Evolutionary conservation across 2,113 vertebrate species (phyloP), one percentile per base, ranked within the genome.

Genomic region (Brevimyrus niger): DNA sequence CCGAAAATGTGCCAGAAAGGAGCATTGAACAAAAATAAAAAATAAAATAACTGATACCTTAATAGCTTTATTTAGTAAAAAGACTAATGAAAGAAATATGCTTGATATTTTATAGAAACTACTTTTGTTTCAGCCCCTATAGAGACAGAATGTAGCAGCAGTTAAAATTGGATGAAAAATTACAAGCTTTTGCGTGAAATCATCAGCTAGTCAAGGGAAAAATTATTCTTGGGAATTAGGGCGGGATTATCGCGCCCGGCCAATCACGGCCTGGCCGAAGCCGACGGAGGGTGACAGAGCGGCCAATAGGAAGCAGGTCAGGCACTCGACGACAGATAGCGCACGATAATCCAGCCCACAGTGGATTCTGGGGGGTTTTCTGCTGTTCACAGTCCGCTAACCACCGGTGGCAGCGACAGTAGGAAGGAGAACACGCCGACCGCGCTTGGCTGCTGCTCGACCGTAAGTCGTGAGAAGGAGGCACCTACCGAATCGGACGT

Each of bases 401-500:
- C 73, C 73, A 35, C 27, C 3, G 35, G 35, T 3, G 35, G 35
- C 73, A 19, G 6, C 73, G 6, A 42, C 35, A 19, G 35, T 19
- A 80, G 73, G n/a, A n/a, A n/a, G n/a, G n/a, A 17, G 8, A 80
- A 38, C 38, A 27, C 21, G 44, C 82, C 5, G 6, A 53, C 31
- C 2, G 10, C 6, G 6, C 27, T 51, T 51, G 46, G 19, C 35
- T 19, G 61, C 2, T 1, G 65, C n/a, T 8, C 7, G 3, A 11
- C 7, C 1, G 27, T 10, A 17, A 50, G 6, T 9, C 55, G n/a
- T 8, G 55, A 23, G 15, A 80, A 80, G 11, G 2, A 19, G 11
- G 27, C 19, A 55, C 97, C 96, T 94, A 99, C 98, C 98, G 0
- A 99, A 99, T 91, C 99, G 99, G 11, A 99, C 98, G 1, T 97